These are phyloP conservation scores for Desmodus rotundus DNA, from an alignment of 2,113 vertebrate genomes.

Conservation along the genomic window DNA sequence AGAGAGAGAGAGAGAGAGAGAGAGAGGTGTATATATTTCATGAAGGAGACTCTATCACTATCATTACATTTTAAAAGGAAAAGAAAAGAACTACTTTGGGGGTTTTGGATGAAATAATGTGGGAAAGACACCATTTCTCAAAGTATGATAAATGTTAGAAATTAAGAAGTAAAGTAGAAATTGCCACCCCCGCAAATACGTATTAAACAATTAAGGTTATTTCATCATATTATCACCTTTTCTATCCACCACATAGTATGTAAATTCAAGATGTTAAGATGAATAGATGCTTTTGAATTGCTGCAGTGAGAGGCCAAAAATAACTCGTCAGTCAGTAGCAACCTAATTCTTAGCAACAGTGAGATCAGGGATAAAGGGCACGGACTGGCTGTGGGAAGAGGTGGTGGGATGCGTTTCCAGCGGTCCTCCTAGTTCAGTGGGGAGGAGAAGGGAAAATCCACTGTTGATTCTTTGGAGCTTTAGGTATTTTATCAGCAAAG, in stretches of 20 bases:
- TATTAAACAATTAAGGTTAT: neutral
- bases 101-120: neutral
- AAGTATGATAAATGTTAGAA: neutral
- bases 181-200: neutral
- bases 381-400: neutral
- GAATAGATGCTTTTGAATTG: neutral
- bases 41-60: neutral
- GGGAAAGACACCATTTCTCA: neutral
- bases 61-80: neutral
- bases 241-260: neutral
- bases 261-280: neutral
- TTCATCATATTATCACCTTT: neutral
- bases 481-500: neutral
- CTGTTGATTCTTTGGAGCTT: neutral
- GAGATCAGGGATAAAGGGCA: neutral
- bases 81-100: neutral
- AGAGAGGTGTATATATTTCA: neutral
- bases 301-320: neutral
- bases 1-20: neutral
- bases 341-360: neutral
- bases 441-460: neutral
- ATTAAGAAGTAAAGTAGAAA: neutral
- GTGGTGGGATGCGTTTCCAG: neutral
- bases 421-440: neutral
- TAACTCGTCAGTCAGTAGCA: neutral